Base-by-base conservation (phyloP, 2,797 vertebrate species). In the Numenius phaeopus region DNA sequence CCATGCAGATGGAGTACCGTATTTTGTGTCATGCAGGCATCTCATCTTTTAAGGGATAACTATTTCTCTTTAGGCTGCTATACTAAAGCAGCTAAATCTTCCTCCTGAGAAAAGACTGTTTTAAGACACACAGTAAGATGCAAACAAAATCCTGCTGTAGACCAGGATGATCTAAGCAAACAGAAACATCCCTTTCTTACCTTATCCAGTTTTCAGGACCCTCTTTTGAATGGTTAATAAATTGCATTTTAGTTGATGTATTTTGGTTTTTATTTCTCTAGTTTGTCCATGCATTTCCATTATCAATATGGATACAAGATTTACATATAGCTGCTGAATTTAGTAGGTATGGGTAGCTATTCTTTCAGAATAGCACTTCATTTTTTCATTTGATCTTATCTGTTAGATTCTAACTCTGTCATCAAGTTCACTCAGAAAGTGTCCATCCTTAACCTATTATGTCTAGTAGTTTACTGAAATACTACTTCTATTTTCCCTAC, bases 171-270 rank as follows among this genome's bases (percentile, higher is more conserved):
- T 46, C 26, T 40, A 39, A 66, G 9, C 8, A 71, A 90, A 77
- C 15, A 61, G 46, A 70, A 85, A 32, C 6, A 15, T 13, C 13
- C 10, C 24, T 44, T 65, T 64, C 46, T 59, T 52, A 83, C 39
- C 52, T 30, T 81, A 83, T 58, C 22, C 7, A 30, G 18, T 62
- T 67, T 84, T 32, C 32, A 46, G 40, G 44, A 89, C 19, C 11
- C 69, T 69, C 44, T 94, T 94, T 75, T 55, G 10, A 96, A 85
- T 62, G 20, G 67, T 64, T 93, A 96, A 93, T 89, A 76, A 80
- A 83, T 90, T 95, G 90, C 44, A n/a, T 77, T 87, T 77, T 34
- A 7, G 12, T 40, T 44, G 13, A 44, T 39, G 46, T 64, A 52
- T 64, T 72, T 42, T 84, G 69, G 34, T 10, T 50, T 91, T 93